These are phyloP conservation scores for Micrasema minimum DNA, from an alignment of 1,140 invertebrate genomes.

Conservation along the genomic window DNA sequence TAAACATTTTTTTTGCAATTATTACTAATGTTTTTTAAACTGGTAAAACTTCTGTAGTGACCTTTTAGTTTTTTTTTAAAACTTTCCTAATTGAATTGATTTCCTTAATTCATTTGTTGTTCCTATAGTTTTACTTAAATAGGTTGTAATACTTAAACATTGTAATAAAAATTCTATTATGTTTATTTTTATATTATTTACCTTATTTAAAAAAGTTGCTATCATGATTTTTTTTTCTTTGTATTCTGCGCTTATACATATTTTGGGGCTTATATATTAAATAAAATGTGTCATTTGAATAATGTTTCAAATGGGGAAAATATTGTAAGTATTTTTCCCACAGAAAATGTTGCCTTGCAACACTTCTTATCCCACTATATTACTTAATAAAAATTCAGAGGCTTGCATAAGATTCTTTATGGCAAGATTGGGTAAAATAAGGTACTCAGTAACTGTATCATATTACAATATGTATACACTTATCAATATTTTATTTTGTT, in stretches of 20 bases:
- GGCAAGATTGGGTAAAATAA: no score
- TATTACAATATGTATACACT: no score
- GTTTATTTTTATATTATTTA: neutral
- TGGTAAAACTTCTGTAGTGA: constrained; percentile 30
- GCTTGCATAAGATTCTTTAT: no score
- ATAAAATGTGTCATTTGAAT: no score
- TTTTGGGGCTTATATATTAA: no score
- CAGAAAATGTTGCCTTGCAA: no score
- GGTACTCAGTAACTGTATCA: no score
- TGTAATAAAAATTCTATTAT: neutral
- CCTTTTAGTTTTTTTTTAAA: constrained; percentile 9
- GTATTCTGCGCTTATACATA: neutral
- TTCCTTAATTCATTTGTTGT: constrained; percentile 33
- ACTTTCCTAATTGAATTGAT: constrained; percentile 24
- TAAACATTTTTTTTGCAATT: constrained; percentile 8
- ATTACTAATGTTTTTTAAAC: constrained; percentile 12
- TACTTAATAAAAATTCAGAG: no score
- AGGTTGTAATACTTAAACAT: neutral
- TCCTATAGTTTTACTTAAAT: constrained; percentile 8
- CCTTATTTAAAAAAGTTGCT: neutral
- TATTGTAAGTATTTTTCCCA: no score
- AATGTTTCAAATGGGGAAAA: no score
- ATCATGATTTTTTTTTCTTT: neutral
- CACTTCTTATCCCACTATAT: no score
- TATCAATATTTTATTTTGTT: no score